Conservation (phyloP, 2,888 invertebrate species). For the Pollenia angustigena region DNA sequence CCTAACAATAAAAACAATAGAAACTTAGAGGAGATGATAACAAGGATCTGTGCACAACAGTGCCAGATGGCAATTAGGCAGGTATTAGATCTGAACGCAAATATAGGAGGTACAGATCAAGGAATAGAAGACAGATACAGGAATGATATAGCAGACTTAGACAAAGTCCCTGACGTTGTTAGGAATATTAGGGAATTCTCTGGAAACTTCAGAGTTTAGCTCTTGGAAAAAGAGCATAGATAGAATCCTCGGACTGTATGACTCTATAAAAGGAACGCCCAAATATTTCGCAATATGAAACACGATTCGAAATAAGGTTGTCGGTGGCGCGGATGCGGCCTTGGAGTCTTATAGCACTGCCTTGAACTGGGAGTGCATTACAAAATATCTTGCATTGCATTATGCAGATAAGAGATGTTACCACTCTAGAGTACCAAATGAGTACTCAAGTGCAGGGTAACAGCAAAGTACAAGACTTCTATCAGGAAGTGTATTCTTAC, state of each 20-base stretch:
- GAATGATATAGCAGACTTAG: neutral
- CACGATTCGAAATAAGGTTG: neutral
- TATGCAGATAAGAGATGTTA: too few species aligned
- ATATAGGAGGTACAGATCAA: too few species aligned
- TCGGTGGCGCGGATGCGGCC: neutral
- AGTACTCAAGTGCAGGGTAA: conserved; percentile 54
- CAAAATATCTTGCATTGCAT: conserved; percentile 52
- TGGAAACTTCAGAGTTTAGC: neutral
- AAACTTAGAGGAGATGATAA: neutral
- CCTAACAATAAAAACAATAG: neutral
- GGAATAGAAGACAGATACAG: too few species aligned
- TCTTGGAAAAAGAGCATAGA: conserved; percentile 2
- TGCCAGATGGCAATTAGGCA: too few species aligned
- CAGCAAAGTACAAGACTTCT: conserved; percentile 53
- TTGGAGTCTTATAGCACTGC: neutral
- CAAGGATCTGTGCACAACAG: neutral
- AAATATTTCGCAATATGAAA: neutral
- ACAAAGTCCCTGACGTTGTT: neutral
- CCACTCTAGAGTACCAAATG: too few species aligned
- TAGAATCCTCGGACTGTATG: neutral
- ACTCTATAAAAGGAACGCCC: neutral
- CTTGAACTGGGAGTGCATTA: neutral
- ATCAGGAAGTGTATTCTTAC: conserved; percentile 34
- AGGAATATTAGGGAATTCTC: conserved; percentile 2
- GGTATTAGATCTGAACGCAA: too few species aligned